These are phyloP conservation scores for Chrysolina americana DNA, from an alignment of 2,888 invertebrate genomes.

Conservation along the genomic window DNA sequence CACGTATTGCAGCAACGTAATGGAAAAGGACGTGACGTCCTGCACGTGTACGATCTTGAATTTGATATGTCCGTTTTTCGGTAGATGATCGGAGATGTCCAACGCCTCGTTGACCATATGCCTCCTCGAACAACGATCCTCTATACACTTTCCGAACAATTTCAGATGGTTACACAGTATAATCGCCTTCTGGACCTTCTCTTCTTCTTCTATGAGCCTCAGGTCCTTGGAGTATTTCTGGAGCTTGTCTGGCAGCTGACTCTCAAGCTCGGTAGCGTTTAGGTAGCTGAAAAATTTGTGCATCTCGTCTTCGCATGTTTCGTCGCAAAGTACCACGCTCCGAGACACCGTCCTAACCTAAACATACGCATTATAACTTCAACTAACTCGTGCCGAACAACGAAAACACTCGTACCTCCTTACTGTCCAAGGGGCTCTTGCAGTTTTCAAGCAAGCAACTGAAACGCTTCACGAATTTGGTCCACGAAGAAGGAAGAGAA, in stretches of 20 bases:
- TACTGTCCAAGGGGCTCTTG: slow-evolving; percentile 62
- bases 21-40: slow-evolving; percentile 75
- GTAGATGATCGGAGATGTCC: slow-evolving; percentile 72
- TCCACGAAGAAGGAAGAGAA: slow-evolving; percentile 77
- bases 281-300: slow-evolving; percentile 64
- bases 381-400: neutral
- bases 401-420: slow-evolving; percentile 60
- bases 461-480: slow-evolving; percentile 80
- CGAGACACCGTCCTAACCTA: slow-evolving; percentile 51
- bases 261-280: slow-evolving; percentile 58
- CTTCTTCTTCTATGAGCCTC: slow-evolving; percentile 67
- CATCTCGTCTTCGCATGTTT: slow-evolving; percentile 68
- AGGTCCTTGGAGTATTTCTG: slow-evolving; percentile 55
- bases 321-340: slow-evolving; percentile 57
- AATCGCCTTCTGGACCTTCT: slow-evolving; percentile 68
- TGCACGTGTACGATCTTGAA: slow-evolving; percentile 74
- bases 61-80: slow-evolving; percentile 72
- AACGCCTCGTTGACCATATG: slow-evolving; percentile 76
- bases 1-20: slow-evolving; percentile 48
- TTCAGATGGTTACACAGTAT: slow-evolving; percentile 76
- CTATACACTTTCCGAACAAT: slow-evolving; percentile 77
- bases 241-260: slow-evolving; percentile 62
- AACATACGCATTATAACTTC: slow-evolving; percentile 37
- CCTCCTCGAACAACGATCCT: slow-evolving; percentile 74
- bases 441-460: slow-evolving; percentile 78